phyloP scores from a whole-genome alignment of 1,140 invertebrate species.

The silkworm (Bombyx mori) region ASM3026992v2 NC_085129.1:18778001-18778500 shows the following conservation, averaged over 20 bases:
- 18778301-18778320: constrained; percentile 19
- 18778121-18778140: too few species aligned
- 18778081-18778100: too few species aligned
- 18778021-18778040: neutral
- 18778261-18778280: neutral
- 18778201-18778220: neutral
- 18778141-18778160: too few species aligned
- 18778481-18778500: constrained; percentile 32
- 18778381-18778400: neutral
- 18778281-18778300: constrained; percentile 1
- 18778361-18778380: constrained; percentile 3
- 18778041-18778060: neutral
- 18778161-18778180: too few species aligned
- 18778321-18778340: constrained; percentile 47
- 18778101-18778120: too few species aligned
- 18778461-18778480: constrained; percentile 60
- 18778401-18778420: constrained; percentile 3
- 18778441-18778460: constrained; percentile 65
- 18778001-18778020: constrained; percentile 17
- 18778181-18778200: too few species aligned
- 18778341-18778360: constrained; percentile 28
- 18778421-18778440: constrained; percentile 53
- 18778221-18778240: constrained; percentile 26
- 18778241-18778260: neutral
- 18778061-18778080: too few species aligned